phyloP scores from a whole-genome alignment of 1,140 invertebrate genomes.

The Lethrus apterus region DNA sequence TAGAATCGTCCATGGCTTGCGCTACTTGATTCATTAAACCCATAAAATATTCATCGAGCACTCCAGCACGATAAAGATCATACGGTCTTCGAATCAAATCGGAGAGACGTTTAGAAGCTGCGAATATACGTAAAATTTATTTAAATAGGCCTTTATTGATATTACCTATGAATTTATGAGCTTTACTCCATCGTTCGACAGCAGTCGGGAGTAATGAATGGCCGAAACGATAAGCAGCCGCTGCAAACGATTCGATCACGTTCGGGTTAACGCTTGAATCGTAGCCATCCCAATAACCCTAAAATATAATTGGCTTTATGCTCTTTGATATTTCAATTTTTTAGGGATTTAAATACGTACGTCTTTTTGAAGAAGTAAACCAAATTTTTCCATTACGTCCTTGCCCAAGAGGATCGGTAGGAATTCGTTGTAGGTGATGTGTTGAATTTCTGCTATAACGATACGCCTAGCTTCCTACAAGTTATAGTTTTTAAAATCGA shows the following conservation, averaged over 20 bases:
- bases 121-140: constrained; percentile 28
- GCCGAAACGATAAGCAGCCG: constrained; percentile 85
- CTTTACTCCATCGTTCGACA: constrained; percentile 87
- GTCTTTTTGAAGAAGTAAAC: constrained; percentile 73
- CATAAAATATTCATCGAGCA: constrained; percentile 87
- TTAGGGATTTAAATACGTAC: constrained; percentile 41
- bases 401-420: constrained; percentile 88
- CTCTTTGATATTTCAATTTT: neutral
- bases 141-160: neutral
- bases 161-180: constrained; percentile 84
- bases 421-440: constrained; percentile 92
- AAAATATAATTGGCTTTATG: constrained; percentile 20
- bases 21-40: constrained; percentile 90
- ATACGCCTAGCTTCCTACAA: constrained; percentile 76
- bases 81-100: constrained; percentile 82
- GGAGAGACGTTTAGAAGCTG: constrained; percentile 81
- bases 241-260: constrained; percentile 78
- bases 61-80: constrained; percentile 83
- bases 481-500: constrained; percentile 1
- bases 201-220: constrained; percentile 82
- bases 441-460: constrained; percentile 83
- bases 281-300: constrained; percentile 86
- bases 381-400: constrained; percentile 89
- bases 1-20: constrained; percentile 90
- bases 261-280: constrained; percentile 76